Evolutionary conservation across 2,888 invertebrate genomes (phyloP).

Genomic region (Escarpia spicata): DNA sequence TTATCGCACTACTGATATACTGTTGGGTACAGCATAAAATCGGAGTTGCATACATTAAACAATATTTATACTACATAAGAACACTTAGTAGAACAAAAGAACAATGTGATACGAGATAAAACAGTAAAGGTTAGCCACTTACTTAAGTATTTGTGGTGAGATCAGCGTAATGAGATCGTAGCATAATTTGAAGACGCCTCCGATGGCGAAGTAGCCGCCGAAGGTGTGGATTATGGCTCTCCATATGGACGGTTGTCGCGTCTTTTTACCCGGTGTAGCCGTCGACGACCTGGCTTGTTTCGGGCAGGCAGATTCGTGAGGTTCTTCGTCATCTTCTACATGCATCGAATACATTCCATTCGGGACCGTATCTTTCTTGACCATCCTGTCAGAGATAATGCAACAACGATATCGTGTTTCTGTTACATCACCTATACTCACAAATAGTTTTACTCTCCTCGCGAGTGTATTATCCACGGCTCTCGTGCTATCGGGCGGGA

Average conservation of each 20-base stretch:
- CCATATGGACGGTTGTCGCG: constrained; percentile 30
- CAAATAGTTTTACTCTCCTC: neutral
- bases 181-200: constrained; percentile 31
- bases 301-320: neutral
- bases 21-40: neutral
- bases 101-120: neutral
- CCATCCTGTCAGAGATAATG: neutral
- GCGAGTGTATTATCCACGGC: neutral
- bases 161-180: constrained; percentile 34
- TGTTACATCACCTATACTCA: neutral
- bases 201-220: constrained; percentile 34
- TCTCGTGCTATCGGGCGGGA: neutral
- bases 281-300: neutral
- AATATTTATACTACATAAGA: neutral
- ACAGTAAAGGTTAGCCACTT: neutral
- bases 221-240: constrained; percentile 27
- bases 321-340: neutral
- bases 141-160: constrained; percentile 36
- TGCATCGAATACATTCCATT: neutral
- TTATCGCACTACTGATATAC: no score
- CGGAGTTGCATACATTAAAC: no score
- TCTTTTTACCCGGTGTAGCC: neutral
- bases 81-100: neutral
- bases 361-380: neutral
- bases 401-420: neutral